phyloP scores from a whole-genome alignment of 30 jellyfish, hydroid and myxozoan species.

The Aurelia sp. region DNA sequence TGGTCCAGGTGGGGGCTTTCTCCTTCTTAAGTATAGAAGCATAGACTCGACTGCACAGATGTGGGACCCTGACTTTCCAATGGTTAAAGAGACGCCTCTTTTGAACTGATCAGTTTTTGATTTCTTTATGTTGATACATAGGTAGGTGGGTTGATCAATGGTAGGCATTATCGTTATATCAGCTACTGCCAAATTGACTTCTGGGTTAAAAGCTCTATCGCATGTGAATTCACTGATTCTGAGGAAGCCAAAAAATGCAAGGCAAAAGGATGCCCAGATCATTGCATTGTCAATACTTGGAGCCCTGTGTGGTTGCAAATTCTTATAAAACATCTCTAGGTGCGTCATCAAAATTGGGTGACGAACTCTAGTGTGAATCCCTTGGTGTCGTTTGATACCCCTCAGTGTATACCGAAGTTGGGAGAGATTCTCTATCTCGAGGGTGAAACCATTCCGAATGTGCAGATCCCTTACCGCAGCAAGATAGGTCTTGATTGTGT shows the following conservation, averaged over 20 bases:
- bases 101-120: too few relatives aligned
- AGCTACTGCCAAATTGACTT: too few relatives aligned
- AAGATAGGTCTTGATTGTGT: slow-evolving; percentile 7
- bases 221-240: slow-evolving; percentile 9
- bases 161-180: too few relatives aligned
- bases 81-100: too few relatives aligned
- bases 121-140: too few relatives aligned
- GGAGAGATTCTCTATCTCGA: too few relatives aligned
- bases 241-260: slow-evolving; percentile 18
- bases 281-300: not conserved
- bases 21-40: too few relatives aligned
- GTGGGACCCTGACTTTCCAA: too few relatives aligned
- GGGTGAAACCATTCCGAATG: not conserved
- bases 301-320: not conserved
- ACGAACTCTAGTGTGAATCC: not conserved
- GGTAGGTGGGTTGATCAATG: too few relatives aligned
- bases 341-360: not conserved
- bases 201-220: not conserved
- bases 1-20: too few relatives aligned
- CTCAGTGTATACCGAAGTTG: not conserved
- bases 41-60: too few relatives aligned
- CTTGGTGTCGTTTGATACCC: slow-evolving; percentile 13
- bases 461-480: slow-evolving; percentile 1
- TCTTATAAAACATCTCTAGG: not conserved
- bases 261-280: slow-evolving; percentile 4